Base-by-base conservation (phyloP, 1,140 invertebrate genomes). In the Lepidurus couesii region DNA sequence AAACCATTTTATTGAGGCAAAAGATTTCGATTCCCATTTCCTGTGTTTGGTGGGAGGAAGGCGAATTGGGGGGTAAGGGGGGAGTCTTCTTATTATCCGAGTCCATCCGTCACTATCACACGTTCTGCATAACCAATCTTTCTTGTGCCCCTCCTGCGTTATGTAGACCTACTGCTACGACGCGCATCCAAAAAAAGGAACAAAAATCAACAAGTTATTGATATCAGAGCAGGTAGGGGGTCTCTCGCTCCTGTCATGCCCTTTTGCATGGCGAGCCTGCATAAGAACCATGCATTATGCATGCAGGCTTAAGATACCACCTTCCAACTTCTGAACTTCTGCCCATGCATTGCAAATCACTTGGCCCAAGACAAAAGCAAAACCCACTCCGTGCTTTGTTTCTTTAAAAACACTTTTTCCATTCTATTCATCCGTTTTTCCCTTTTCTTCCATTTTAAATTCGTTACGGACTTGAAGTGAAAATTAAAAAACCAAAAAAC, bases 121-220 rank as follows among this genome's bases (percentile, higher is more conserved):
- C 53, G 53, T 65, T 65, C 16, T 65, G 53, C 53, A 65, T 65
- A 65, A 65, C 53, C n/a, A 21, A 65, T 65, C 53, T 21, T 65
- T 65, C 53, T 65, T 21, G 53, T 34, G 53, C 21, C n/a, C 16
- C 53, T 65, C 7, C 53, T 7, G n/a, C 13, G 0, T n/a, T n/a
- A 21, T 10, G 13, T 10, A 21, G 53, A 65, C 53, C 53, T 65
- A 65, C 53, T 65, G 53, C 53, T n/a, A 65, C 9, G 53, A 65
- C 16, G 53, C 53, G 34, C 4, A 34, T 13, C 53, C 53, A 21
- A 65, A 65, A 65, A 13, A 21, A 7, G 53, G 21, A 21, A 13
- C 16, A 10, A 65, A 65, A 65, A 65, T 65, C 53, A 65, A 65
- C 53, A 65, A 65, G 53, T 65, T 65, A 65, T 65, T 65, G 53